These are phyloP conservation scores for Lethenteron camtschaticum DNA, from an alignment of 2,113 vertebrate species.

Conservation along the genomic window DNA sequence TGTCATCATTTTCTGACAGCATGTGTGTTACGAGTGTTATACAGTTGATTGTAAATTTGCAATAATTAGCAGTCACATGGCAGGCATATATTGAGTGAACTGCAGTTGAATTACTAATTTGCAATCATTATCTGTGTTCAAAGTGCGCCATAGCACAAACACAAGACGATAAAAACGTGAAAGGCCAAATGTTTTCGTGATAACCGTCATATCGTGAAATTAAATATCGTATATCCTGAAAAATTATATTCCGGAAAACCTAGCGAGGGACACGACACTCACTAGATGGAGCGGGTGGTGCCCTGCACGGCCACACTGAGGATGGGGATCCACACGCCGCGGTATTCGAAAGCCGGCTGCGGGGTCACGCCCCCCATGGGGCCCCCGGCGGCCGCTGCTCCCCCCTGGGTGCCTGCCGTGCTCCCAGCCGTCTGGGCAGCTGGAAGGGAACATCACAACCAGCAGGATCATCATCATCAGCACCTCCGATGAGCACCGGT, in stretches of 20 bases:
- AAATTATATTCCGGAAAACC: slow-evolving; percentile 7
- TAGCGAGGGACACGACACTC: slow-evolving; percentile 20
- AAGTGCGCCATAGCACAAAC: neutral
- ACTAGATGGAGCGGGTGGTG: slow-evolving; percentile 94
- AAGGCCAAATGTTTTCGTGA: slow-evolving; percentile 8
- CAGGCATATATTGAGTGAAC: no score
- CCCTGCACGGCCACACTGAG: slow-evolving; percentile 73
- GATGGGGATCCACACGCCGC: slow-evolving; percentile 92
- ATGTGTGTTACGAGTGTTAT: no score
- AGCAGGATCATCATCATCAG: no score
- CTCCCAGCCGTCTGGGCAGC: no score
- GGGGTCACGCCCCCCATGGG: slow-evolving; percentile 37
- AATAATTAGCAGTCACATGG: no score
- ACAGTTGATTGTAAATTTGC: no score
- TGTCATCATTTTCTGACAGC: no score
- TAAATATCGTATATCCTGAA: slow-evolving; percentile 8
- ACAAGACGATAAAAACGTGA: neutral
- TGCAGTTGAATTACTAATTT: no score
- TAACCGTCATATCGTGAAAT: slow-evolving; percentile 7
- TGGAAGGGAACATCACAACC: no score
- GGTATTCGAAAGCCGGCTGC: slow-evolving; percentile 88
- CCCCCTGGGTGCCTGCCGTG: slow-evolving; percentile 23
- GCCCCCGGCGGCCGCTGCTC: slow-evolving; percentile 35
- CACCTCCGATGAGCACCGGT: no score
- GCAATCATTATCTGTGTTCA: no score